A percentile compares a stretch with the other conserved stretches of the same genome.
Conservation (phyloP, 2,113 vertebrate species). For the Nyctereutes procyonoides region DNA sequence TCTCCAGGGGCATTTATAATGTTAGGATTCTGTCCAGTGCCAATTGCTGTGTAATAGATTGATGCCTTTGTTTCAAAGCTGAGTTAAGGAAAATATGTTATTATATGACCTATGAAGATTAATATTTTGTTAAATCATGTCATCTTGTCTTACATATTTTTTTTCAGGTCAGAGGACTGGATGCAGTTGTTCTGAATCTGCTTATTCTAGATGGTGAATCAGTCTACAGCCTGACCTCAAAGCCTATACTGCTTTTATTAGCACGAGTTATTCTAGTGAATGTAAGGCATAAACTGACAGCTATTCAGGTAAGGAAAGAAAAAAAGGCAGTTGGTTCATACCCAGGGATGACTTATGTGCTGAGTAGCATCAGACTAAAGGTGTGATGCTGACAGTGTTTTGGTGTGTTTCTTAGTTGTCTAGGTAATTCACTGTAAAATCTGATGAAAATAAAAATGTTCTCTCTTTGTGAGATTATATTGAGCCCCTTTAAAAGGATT, state of each 20-base stretch:
- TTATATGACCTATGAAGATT: neutral
- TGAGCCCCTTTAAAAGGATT: neutral
- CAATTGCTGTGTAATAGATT: neutral
- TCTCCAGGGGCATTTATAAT: neutral
- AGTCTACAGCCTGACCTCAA: constrained; percentile 92
- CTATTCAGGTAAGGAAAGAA: constrained; percentile 90
- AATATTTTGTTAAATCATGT: constrained; percentile 43
- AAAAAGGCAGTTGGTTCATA: neutral
- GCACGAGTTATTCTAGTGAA: constrained; percentile 91
- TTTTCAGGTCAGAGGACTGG: constrained; percentile 83
- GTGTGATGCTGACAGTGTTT: neutral
- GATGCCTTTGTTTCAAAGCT: neutral
- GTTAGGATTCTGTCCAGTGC: neutral
- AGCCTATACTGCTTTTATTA: constrained; percentile 93
- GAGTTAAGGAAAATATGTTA: constrained; percentile 13
- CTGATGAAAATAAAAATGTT: constrained; percentile 5
- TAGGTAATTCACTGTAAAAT: constrained; percentile 27
- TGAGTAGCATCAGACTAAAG: neutral
- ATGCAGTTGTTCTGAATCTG: constrained; percentile 84
- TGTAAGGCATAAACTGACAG: constrained; percentile 87
- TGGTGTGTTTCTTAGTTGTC: constrained; percentile 1
- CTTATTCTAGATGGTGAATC: constrained; percentile 95
- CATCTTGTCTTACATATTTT: neutral
- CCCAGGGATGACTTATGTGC: neutral
- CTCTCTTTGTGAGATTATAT: neutral